Percentiles rank a stretch among this genome's conserved stretches.
Evolutionary conservation across 2,113 vertebrate species (phyloP).

Genomic region (Solenodon paradoxus): DNA sequence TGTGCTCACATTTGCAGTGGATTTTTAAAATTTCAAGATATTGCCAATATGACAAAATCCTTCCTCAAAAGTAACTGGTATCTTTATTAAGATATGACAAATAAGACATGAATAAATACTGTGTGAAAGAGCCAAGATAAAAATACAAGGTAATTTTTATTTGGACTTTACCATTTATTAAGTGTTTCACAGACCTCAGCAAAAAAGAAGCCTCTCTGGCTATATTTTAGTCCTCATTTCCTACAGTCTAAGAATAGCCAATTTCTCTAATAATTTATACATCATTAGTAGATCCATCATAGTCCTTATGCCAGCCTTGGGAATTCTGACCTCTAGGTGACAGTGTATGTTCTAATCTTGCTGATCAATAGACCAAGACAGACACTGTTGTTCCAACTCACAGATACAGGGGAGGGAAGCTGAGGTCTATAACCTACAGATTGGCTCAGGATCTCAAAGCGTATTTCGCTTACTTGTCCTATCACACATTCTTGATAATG

Average conservation of each 20-base stretch:
- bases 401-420: background rate
- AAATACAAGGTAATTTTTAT: background rate
- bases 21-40: slow-evolving; percentile 64
- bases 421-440: background rate
- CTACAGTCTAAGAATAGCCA: background rate
- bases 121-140: background rate
- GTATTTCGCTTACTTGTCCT: background rate
- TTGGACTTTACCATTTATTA: slow-evolving; percentile 6
- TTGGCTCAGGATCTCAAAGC: background rate
- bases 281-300: background rate
- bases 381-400: background rate
- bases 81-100: slow-evolving; percentile 69
- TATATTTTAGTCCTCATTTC: background rate
- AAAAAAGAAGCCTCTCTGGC: background rate
- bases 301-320: background rate
- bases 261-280: background rate
- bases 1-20: slow-evolving; percentile 66
- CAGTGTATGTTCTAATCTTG: background rate
- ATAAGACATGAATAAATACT: slow-evolving; percentile 44
- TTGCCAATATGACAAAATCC: slow-evolving; percentile 62
- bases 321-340: background rate
- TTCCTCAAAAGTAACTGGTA: slow-evolving; percentile 66
- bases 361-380: background rate
- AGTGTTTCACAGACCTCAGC: background rate
- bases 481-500: background rate